Evolutionary conservation across 2,113 vertebrate genomes (phyloP).

Genomic region (Orientallactaga bullata): DNA sequence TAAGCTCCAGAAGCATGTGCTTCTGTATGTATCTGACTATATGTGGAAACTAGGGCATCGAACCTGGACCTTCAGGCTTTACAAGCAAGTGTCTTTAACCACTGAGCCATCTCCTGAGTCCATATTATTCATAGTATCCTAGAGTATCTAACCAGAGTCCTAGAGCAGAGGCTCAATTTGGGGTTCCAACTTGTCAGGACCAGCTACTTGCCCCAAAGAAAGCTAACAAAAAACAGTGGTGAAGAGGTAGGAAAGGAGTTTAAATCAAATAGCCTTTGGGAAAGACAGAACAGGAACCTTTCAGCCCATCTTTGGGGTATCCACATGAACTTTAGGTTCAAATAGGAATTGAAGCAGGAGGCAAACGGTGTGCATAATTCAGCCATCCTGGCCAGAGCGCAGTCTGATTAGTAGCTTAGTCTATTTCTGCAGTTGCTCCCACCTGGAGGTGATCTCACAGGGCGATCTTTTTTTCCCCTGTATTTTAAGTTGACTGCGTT

Average conservation of each 20-base stretch:
- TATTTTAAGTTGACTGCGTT: not conserved
- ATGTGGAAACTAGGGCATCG: no score
- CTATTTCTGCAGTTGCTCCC: not conserved
- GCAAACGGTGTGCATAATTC: not conserved
- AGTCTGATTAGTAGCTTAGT: not conserved
- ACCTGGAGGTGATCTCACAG: not conserved
- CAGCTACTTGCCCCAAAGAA: not conserved
- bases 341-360: not conserved
- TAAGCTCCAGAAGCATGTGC: no score
- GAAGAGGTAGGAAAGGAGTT: not conserved
- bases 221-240: not conserved
- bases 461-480: not conserved
- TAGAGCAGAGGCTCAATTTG: not conserved
- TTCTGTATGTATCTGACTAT: no score
- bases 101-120: no score
- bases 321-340: not conserved
- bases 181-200: not conserved
- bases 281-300: not conserved
- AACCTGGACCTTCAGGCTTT: no score
- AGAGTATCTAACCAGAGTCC: not conserved
- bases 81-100: no score
- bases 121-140: not conserved
- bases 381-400: not conserved
- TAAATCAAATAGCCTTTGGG: not conserved
- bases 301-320: not conserved